These are phyloP conservation scores for zebrafish (Danio rerio) DNA, from an alignment of 2,113 vertebrate species.

Conservation along the genomic window GRCz12tu NC_133185.1:7268001-7268500, in stretches of 20 bases:
- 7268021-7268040: background rate
- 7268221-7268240: constrained; percentile 35
- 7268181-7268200: constrained; percentile 64
- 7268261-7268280: constrained; percentile 20
- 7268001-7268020: background rate
- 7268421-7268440: constrained; percentile 18
- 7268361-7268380: constrained; percentile 43
- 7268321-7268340: constrained; percentile 46
- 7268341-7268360: constrained; percentile 43
- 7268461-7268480: no score
- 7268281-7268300: constrained; percentile 58
- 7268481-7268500: no score
- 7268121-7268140: constrained; percentile 51
- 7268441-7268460: constrained; percentile 1
- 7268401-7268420: constrained; percentile 76
- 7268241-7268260: background rate
- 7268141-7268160: constrained; percentile 47
- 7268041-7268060: background rate
- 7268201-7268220: constrained; percentile 62
- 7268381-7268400: constrained; percentile 50
- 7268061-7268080: background rate
- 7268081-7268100: constrained; percentile 32
- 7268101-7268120: constrained; percentile 52
- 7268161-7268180: constrained; percentile 48
- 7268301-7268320: constrained; percentile 41